phyloP scores from a whole-genome alignment of 2,888 invertebrate genomes.

The Dolomedes plantarius region DNA sequence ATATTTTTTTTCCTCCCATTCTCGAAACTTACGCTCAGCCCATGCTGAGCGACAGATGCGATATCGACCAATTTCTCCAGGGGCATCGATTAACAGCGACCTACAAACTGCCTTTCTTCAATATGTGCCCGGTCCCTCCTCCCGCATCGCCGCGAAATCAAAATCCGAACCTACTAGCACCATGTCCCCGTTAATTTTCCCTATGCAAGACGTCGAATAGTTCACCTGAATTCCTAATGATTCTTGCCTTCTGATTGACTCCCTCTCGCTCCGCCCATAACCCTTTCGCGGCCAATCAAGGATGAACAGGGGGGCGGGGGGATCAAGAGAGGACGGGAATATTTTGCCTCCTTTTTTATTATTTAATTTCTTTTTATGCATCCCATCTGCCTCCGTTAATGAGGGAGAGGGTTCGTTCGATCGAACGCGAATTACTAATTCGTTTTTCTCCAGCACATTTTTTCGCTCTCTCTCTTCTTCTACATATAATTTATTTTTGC shows the following conservation, averaged over 20 bases:
- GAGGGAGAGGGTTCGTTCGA: slow-evolving; percentile 50
- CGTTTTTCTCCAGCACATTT: slow-evolving; percentile 25
- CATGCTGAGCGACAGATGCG: too few relatives aligned
- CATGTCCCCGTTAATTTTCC: slow-evolving; percentile 66
- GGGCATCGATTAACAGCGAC: background rate
- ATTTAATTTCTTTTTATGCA: slow-evolving; percentile 47
- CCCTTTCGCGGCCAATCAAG: slow-evolving; percentile 71
- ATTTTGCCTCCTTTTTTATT: slow-evolving; percentile 55
- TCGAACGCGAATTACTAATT: slow-evolving; percentile 69
- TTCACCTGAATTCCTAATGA: slow-evolving; percentile 72
- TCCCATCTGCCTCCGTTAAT: slow-evolving; percentile 43
- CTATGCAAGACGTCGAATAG: slow-evolving; percentile 62
- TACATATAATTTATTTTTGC: slow-evolving; percentile 53
- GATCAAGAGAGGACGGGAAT: slow-evolving; percentile 54
- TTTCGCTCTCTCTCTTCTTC: background rate
- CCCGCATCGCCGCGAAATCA: slow-evolving; percentile 54
- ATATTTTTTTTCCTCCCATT: too few relatives aligned
- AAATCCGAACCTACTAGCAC: slow-evolving; percentile 64
- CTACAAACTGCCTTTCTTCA: background rate
- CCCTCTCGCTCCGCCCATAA: slow-evolving; percentile 65
- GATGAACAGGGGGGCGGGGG: slow-evolving; percentile 48
- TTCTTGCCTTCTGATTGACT: slow-evolving; percentile 70
- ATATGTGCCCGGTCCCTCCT: slow-evolving; percentile 20
- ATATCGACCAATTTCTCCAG: too few relatives aligned
- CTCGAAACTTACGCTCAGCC: too few relatives aligned